These are phyloP conservation scores for Busseola fusca DNA, from an alignment of 2,888 invertebrate genomes.

Conservation along the genomic window DNA sequence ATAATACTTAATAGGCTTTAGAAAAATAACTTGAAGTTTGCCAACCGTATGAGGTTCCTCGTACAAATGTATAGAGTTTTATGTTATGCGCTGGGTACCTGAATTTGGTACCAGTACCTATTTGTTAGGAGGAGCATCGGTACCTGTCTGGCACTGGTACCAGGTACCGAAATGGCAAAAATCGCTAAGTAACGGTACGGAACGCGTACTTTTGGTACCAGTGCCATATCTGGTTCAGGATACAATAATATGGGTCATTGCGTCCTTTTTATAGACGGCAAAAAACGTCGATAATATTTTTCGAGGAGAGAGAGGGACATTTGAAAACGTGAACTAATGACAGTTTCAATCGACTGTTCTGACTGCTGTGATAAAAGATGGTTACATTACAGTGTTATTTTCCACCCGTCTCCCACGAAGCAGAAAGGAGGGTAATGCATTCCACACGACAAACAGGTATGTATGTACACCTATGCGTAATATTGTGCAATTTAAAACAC, in stretches of 20 bases:
- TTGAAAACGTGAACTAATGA: slow-evolving; percentile 25
- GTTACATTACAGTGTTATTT: slow-evolving; percentile 24
- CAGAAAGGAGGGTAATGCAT: slow-evolving; percentile 50
- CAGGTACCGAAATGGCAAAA: background rate
- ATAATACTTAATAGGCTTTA: background rate
- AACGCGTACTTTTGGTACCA: background rate
- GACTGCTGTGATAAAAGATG: slow-evolving; percentile 36
- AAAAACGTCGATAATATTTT: slow-evolving; percentile 1
- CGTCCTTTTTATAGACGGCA: background rate
- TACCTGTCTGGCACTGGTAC: background rate
- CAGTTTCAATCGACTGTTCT: slow-evolving; percentile 35
- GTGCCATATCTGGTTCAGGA: background rate
- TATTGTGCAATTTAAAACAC: slow-evolving; percentile 8
- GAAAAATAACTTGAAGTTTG: background rate
- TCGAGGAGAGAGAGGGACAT: background rate
- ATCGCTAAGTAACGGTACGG: background rate
- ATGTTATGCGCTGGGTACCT: background rate
- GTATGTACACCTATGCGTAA: background rate
- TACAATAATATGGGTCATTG: background rate
- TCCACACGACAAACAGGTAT: background rate
- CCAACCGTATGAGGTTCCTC: background rate
- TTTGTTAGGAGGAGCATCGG: background rate
- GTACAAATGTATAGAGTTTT: background rate
- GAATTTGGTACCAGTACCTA: background rate
- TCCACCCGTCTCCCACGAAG: slow-evolving; percentile 38